Evolutionary conservation across 30 jellyfish, hydroid and myxozoan species (phyloP).

Genomic region (Hydractinia symbiolongicarpus): DNA sequence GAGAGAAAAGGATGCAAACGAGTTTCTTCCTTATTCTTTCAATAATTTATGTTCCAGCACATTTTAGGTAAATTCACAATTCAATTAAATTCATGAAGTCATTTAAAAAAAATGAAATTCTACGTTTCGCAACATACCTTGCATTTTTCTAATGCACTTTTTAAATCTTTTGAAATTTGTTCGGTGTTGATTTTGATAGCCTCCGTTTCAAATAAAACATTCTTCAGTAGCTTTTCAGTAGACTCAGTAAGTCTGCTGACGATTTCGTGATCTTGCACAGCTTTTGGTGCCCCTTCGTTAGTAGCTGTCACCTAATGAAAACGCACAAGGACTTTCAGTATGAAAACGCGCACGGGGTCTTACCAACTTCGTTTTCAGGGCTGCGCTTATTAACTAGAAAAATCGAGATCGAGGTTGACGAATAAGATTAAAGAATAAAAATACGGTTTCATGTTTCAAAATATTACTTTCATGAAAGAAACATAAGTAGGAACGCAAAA

Average conservation of each 20-base stretch:
- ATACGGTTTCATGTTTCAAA: no score
- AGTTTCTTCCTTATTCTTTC: not conserved
- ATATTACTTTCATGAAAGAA: no score
- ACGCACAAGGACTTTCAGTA: not conserved
- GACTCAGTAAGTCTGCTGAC: slow-evolving; percentile 86
- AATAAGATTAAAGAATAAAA: no score
- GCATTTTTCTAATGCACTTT: slow-evolving; percentile 81
- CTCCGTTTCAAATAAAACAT: slow-evolving; percentile 90
- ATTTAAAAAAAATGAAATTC: not conserved
- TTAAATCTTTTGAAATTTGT: slow-evolving; percentile 90
- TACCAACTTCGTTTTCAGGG: no score
- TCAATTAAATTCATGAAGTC: no score
- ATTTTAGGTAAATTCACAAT: not conserved
- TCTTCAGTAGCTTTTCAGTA: slow-evolving; percentile 84
- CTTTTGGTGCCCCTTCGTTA: not conserved
- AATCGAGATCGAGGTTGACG: no score
- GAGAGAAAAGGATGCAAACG: not conserved
- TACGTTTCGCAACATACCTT: slow-evolving; percentile 21
- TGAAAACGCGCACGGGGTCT: no score
- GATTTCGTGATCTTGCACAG: slow-evolving; percentile 63
- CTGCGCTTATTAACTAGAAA: no score
- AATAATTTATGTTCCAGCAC: not conserved
- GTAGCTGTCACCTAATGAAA: slow-evolving; percentile 5
- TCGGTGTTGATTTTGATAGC: slow-evolving; percentile 93
- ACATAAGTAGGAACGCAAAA: no score